Conservation (phyloP, 2,888 invertebrate genomes). For the Drosophila nigritarsus region DNA sequence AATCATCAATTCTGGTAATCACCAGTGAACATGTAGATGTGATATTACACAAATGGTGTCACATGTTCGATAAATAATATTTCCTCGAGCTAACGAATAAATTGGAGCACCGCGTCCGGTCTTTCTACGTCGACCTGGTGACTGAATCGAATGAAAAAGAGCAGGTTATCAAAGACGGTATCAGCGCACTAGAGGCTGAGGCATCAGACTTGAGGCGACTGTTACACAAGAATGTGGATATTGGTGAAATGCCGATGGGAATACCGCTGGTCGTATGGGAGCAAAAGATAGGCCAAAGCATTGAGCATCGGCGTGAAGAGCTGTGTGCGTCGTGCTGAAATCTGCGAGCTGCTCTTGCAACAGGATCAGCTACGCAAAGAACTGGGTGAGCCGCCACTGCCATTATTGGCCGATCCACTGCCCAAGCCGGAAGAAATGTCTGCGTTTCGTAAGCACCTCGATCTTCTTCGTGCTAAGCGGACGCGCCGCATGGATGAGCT, state of each 20-base stretch:
- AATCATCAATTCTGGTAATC: slow-evolving; percentile 64
- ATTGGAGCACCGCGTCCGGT: slow-evolving; percentile 85
- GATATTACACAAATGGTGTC: slow-evolving; percentile 76
- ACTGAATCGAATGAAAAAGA: slow-evolving; percentile 86
- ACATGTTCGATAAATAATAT: slow-evolving; percentile 76
- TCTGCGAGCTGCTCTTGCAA: slow-evolving; percentile 85
- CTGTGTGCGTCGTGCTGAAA: slow-evolving; percentile 85
- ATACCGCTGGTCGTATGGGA: slow-evolving; percentile 86
- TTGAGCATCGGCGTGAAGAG: slow-evolving; percentile 87
- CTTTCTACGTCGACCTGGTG: slow-evolving; percentile 88
- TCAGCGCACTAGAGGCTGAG: slow-evolving; percentile 84
- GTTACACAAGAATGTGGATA: slow-evolving; percentile 71
- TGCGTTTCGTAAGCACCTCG: slow-evolving; percentile 87
- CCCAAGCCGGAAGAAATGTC: slow-evolving; percentile 88
- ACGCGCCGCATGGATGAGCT: slow-evolving; percentile 85
- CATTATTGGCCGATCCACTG: slow-evolving; percentile 84
- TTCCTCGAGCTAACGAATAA: slow-evolving; percentile 76
- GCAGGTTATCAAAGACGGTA: slow-evolving; percentile 87
- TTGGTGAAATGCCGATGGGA: slow-evolving; percentile 62
- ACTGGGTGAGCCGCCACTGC: slow-evolving; percentile 77
- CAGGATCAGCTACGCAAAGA: slow-evolving; percentile 83
- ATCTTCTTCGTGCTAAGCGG: slow-evolving; percentile 87
- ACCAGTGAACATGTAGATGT: slow-evolving; percentile 70
- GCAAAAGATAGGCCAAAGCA: slow-evolving; percentile 87
- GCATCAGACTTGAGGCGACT: slow-evolving; percentile 77